Evolutionary conservation across 1,140 invertebrate species (phyloP).

Genomic region (Sycobia sp.): DNA sequence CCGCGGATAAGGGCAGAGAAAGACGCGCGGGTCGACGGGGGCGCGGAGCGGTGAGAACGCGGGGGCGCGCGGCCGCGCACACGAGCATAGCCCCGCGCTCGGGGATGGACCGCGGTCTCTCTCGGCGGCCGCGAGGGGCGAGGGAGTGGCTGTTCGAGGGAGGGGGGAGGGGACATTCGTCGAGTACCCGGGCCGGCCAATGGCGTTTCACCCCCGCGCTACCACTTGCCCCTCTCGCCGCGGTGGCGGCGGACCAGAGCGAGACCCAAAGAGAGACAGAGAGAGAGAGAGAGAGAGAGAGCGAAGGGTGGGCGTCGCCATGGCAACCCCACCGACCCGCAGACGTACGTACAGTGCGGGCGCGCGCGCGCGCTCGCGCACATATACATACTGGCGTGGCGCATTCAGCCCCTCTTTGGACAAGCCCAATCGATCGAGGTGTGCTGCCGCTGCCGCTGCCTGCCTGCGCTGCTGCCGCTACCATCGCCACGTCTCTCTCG

Average conservation of each 20-base stretch:
- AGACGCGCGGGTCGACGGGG: background rate
- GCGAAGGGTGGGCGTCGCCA: constrained; percentile 50
- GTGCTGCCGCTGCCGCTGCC: constrained; percentile 50
- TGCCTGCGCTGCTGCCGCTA: background rate
- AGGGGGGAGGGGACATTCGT: too few relatives aligned
- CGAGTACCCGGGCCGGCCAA: constrained; percentile 57
- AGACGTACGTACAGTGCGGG: constrained; percentile 15
- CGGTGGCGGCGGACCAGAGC: background rate
- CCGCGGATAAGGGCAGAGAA: too few relatives aligned
- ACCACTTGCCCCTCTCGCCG: background rate
- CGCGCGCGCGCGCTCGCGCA: constrained; percentile 35
- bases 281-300: background rate
- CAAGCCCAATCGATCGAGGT: constrained; percentile 65
- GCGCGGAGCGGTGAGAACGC: background rate
- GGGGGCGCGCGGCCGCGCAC: background rate
- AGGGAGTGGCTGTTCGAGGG: too few relatives aligned
- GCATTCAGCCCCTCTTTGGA: constrained; percentile 54
- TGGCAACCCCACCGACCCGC: constrained; percentile 46
- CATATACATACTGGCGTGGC: constrained; percentile 30
- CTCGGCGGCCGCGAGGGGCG: constrained; percentile 40
- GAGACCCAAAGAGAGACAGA: constrained; percentile 2
- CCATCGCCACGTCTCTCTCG: too few relatives aligned
- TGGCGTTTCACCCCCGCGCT: constrained; percentile 60
- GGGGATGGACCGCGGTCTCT: constrained; percentile 37
- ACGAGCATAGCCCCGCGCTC: background rate